Evolutionary conservation across 2,113 vertebrate species (phyloP), one percentile per base, ranked within the genome.

Genomic region (Micromys minutus): DNA sequence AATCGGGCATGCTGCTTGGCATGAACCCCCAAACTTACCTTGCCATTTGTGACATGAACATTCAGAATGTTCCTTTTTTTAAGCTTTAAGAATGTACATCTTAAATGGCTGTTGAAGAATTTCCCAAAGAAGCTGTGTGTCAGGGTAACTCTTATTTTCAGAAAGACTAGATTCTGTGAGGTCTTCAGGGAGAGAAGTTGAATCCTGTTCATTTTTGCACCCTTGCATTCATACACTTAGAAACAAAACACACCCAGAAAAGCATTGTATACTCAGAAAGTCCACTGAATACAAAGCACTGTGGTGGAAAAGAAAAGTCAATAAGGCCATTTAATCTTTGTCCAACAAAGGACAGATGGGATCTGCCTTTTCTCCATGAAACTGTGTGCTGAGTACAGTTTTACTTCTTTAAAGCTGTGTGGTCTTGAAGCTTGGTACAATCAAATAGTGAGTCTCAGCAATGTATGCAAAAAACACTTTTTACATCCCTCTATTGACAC

Each of bases 321-420:
- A 61, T 52, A 34, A 34, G 10, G 69, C 24, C 34, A 87, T 83
- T 96, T 72, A 81, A 67, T 89, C 52, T 57, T 77, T 96, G 79
- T 59, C 61, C 79, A 91, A 39, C 84, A 89, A 4, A 39, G 29
- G n/a, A 17, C 83, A 17, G n/a, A 91, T 76, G 57, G 42, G 69
- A 61, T 71, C 65, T 90, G 29, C 8, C 83, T 88, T 72, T 47
- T 5, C n/a, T 45, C 17, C 81, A 50, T 31, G 45, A 52, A 93
- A 42, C 42, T 74, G 15, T 52, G 92, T 93, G 5, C 42, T 69
- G 12, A 93, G 3, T 29, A 31, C 22, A 17, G 67, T 95, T 95
- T 39, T 65, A n/a, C n/a, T 89, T 87, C 50, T 91, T 94, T 81
- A 26, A 81, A 81, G 4, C 34, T 88, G 80, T 90, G 76, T n/a